Conservation (phyloP, 92 coral and sea anemone genomes). For the Zoanthus gigantus region DNA sequence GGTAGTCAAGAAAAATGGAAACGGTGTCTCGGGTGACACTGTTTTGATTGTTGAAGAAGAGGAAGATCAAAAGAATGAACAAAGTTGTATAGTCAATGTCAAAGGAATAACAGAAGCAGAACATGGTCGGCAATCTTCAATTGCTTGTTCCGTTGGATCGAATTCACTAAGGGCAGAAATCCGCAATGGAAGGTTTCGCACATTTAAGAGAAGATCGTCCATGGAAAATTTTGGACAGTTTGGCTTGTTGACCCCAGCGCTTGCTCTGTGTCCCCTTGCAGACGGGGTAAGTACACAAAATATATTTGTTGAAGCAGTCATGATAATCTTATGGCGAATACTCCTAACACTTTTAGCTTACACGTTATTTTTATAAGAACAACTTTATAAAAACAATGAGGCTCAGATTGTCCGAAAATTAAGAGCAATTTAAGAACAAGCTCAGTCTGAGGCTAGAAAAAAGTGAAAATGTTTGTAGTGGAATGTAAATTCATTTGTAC, state of each 20-base stretch:
- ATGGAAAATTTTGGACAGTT: slow-evolving; percentile 92
- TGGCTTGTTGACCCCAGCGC: slow-evolving; percentile 88
- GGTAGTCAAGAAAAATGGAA: slow-evolving; percentile 19
- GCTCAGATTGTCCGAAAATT: too few relatives aligned
- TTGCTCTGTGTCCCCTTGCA: slow-evolving; percentile 81
- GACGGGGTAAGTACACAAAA: slow-evolving; percentile 78
- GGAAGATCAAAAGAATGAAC: background rate
- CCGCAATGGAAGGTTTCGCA: slow-evolving; percentile 62
- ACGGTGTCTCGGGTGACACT: slow-evolving; percentile 3
- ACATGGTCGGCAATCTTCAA: slow-evolving; percentile 55
- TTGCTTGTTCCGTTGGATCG: slow-evolving; percentile 58
- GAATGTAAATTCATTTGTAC: too few relatives aligned
- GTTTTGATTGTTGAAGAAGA: slow-evolving; percentile 57
- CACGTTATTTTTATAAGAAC: too few relatives aligned
- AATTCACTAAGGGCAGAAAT: background rate
- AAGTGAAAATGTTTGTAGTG: too few relatives aligned
- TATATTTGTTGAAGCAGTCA: background rate
- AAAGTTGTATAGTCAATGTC: background rate
- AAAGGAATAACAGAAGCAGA: slow-evolving; percentile 20
- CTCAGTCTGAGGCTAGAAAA: too few relatives aligned
- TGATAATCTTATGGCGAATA: background rate
- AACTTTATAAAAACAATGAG: too few relatives aligned
- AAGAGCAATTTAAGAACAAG: too few relatives aligned
- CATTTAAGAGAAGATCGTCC: slow-evolving; percentile 80
- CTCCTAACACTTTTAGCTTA: too few relatives aligned